phyloP scores from a whole-genome alignment of 1,140 invertebrate species.

The Aphaenogaster rudis region DNA sequence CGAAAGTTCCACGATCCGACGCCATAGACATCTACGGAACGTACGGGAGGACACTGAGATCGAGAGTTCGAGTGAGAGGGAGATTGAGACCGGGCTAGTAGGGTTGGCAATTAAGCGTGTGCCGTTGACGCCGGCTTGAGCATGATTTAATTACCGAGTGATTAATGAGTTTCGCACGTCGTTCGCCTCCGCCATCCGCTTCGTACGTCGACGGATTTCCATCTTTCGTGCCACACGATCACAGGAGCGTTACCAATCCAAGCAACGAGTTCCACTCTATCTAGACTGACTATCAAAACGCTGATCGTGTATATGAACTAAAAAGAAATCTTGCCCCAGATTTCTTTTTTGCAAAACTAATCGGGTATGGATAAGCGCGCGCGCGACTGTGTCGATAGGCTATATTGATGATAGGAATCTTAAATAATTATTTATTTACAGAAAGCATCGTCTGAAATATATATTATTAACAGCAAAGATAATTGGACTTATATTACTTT shows the following conservation, averaged over 20 bases:
- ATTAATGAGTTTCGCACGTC: constrained; percentile 80
- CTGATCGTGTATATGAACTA: background rate
- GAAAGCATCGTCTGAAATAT: too few relatives aligned
- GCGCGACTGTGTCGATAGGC: background rate
- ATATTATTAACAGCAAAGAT: too few relatives aligned
- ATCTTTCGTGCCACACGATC: constrained; percentile 64
- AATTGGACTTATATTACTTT: too few relatives aligned
- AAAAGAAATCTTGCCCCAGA: background rate
- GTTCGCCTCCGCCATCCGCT: constrained; percentile 47
- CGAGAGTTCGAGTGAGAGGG: constrained; percentile 40
- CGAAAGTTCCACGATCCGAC: constrained; percentile 12
- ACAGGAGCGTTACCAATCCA: constrained; percentile 10
- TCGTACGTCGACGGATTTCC: constrained; percentile 66
- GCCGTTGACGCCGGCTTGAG: constrained; percentile 79
- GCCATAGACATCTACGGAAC: constrained; percentile 23
- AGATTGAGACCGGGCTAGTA: constrained; percentile 54
- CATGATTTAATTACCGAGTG: constrained; percentile 83
- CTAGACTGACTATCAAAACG: background rate
- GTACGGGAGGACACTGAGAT: constrained; percentile 43
- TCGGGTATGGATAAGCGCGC: background rate
- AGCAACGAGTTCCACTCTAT: constrained; percentile 7
- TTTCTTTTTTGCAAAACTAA: background rate
- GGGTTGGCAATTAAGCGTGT: constrained; percentile 77
- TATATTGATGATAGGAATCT: too few relatives aligned
- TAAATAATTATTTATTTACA: too few relatives aligned